Evolutionary conservation across 64 coral and sea anemone genomes (phyloP).

Genomic region (Pachyseris speciosa): DNA sequence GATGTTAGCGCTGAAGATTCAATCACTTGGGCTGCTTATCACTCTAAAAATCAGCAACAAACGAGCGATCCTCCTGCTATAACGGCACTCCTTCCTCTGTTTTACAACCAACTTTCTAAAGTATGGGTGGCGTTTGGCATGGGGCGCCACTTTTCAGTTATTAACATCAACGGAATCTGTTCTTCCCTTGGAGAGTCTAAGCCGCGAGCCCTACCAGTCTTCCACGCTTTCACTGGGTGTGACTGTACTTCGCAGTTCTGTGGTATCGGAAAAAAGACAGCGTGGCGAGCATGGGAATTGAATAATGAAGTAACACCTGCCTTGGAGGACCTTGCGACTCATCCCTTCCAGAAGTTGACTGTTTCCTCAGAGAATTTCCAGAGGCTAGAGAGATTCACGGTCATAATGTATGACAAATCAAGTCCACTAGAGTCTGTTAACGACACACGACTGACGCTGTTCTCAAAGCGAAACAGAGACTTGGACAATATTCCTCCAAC

Average conservation of each 20-base stretch:
- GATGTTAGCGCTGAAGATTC: background rate
- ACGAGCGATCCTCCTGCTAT: slow-evolving; percentile 38
- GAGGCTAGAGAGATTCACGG: slow-evolving; percentile 53
- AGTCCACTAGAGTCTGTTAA: slow-evolving; percentile 54
- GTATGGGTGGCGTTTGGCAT: slow-evolving; percentile 65
- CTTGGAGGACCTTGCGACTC: slow-evolving; percentile 1
- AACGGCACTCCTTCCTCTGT: slow-evolving; percentile 63
- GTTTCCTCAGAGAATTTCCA: slow-evolving; percentile 50
- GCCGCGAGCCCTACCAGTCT: slow-evolving; percentile 37
- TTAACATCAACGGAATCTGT: slow-evolving; percentile 1
- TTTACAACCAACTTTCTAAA: slow-evolving; percentile 5
- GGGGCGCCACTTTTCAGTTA: background rate
- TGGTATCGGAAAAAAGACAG: slow-evolving; percentile 47
- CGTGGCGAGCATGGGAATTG: too few species aligned
- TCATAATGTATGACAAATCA: slow-evolving; percentile 76
- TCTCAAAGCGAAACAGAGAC: slow-evolving; percentile 37
- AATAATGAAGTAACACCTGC: background rate
- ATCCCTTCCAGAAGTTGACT: slow-evolving; percentile 39
- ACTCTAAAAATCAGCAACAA: slow-evolving; percentile 11
- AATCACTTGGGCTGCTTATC: slow-evolving; percentile 57
- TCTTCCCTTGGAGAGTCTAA: slow-evolving; percentile 42
- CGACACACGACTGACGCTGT: slow-evolving; percentile 45
- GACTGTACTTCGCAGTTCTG: slow-evolving; percentile 50
- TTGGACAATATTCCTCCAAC: slow-evolving; percentile 32
- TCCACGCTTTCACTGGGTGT: slow-evolving; percentile 69